Conservation (phyloP, 1,140 invertebrate genomes). For the Dysdera silvatica region DNA sequence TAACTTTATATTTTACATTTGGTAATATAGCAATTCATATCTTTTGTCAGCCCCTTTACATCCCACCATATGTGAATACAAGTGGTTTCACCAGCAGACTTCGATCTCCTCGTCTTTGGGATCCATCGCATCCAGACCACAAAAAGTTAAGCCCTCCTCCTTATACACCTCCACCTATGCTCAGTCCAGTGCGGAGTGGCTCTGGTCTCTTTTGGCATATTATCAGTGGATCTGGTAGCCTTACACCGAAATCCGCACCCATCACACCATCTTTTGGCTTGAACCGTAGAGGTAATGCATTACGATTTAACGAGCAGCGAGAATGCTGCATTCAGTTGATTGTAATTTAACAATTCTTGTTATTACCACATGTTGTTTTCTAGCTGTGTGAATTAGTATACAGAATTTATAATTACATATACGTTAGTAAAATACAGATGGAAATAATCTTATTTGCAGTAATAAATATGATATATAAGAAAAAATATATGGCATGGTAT, state of each 20-base stretch:
- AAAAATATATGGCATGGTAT: too few relatives aligned
- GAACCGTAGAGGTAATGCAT: constrained; percentile 17
- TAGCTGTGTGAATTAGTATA: too few relatives aligned
- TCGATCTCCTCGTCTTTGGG: constrained; percentile 49
- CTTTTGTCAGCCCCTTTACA: constrained; percentile 48
- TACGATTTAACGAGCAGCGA: background rate
- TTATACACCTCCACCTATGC: constrained; percentile 85
- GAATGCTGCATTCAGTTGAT: too few relatives aligned
- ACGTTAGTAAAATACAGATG: too few relatives aligned
- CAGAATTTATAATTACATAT: too few relatives aligned
- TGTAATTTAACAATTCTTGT: too few relatives aligned
- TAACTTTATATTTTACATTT: background rate
- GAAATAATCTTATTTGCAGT: too few relatives aligned
- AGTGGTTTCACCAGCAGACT: constrained; percentile 48
- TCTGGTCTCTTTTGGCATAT: constrained; percentile 68
- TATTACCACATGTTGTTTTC: too few relatives aligned
- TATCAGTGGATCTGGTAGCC: constrained; percentile 35
- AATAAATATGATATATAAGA: too few relatives aligned
- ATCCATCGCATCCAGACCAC: constrained; percentile 31
- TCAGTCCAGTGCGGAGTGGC: constrained; percentile 77
- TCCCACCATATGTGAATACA: constrained; percentile 50
- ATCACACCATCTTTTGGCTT: constrained; percentile 34
- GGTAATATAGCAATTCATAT: background rate
- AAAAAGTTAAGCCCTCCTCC: constrained; percentile 46
- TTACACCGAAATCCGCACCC: constrained; percentile 36